These are phyloP conservation scores for Trochalopteron elliotii DNA, from an alignment of 2,113 vertebrate species.

Conservation along the genomic window DNA sequence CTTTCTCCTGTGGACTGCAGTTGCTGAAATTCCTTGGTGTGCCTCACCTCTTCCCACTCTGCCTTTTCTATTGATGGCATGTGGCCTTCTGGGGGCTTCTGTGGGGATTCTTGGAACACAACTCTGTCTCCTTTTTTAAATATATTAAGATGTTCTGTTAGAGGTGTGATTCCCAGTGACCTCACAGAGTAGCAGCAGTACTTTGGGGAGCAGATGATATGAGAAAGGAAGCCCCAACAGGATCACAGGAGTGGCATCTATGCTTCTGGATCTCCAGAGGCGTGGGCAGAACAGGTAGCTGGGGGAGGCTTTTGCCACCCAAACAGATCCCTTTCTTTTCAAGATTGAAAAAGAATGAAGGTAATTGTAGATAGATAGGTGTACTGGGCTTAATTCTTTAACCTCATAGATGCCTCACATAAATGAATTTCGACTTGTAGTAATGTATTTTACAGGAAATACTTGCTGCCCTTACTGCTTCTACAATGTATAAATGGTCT, in stretches of 20 bases:
- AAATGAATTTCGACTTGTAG: neutral
- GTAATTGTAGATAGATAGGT: neutral
- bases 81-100: neutral
- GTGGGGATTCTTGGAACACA: neutral
- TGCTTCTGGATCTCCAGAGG: neutral
- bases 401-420: neutral
- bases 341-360: neutral
- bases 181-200: neutral
- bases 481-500: neutral
- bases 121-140: neutral
- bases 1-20: accelerated
- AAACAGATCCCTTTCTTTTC: neutral
- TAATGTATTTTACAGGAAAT: neutral
- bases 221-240: neutral
- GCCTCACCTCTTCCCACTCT: neutral
- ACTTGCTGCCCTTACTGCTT: neutral
- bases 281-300: neutral
- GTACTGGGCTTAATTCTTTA: neutral
- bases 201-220: neutral
- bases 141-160: neutral
- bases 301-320: neutral
- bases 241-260: neutral
- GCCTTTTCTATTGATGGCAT: neutral
- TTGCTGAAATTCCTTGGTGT: accelerated
- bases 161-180: accelerated